A percentile compares a stretch with the other conserved stretches of the same genome.
These are phyloP conservation scores for Ctenicera cuprea DNA, from an alignment of 2,888 invertebrate species.

Conservation along the genomic window DNA sequence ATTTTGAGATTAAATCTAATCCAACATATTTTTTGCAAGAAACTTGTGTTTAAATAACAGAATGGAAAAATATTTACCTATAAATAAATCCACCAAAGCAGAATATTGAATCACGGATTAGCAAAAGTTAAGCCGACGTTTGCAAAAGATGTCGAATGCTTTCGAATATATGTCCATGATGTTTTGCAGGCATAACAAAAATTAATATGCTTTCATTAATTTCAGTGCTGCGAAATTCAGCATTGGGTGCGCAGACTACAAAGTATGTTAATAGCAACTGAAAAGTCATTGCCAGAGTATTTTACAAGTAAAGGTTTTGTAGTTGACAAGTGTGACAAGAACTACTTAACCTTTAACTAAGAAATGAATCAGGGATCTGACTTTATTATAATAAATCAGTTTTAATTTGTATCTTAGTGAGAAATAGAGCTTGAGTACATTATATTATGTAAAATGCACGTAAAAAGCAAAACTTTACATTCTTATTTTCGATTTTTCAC, in stretches of 20 bases:
- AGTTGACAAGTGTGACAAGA: background rate
- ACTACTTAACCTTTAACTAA: background rate
- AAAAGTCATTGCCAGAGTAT: conserved; percentile 3
- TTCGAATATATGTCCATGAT: background rate
- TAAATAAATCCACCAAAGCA: background rate
- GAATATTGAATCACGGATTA: background rate
- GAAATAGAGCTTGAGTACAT: too few relatives aligned
- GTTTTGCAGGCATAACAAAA: too few relatives aligned
- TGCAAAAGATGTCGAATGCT: background rate
- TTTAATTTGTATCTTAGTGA: too few relatives aligned
- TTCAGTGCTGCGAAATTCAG: too few relatives aligned
- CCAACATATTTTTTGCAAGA: too few relatives aligned
- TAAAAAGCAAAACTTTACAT: too few relatives aligned
- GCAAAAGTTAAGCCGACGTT: background rate
- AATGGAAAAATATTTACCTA: background rate
- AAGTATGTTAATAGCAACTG: background rate
- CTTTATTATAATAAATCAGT: too few relatives aligned
- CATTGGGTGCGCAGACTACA: background rate
- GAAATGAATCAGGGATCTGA: background rate
- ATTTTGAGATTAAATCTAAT: too few relatives aligned
- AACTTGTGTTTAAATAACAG: too few relatives aligned
- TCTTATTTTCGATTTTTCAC: too few relatives aligned
- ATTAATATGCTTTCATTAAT: too few relatives aligned
- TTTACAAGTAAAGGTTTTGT: background rate
- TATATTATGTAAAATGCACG: too few relatives aligned